Percentiles rank a stretch among this genome's conserved stretches.
phyloP scores from a whole-genome alignment of 2,113 vertebrate genomes.

The Malurus alboscapulatus region DNA sequence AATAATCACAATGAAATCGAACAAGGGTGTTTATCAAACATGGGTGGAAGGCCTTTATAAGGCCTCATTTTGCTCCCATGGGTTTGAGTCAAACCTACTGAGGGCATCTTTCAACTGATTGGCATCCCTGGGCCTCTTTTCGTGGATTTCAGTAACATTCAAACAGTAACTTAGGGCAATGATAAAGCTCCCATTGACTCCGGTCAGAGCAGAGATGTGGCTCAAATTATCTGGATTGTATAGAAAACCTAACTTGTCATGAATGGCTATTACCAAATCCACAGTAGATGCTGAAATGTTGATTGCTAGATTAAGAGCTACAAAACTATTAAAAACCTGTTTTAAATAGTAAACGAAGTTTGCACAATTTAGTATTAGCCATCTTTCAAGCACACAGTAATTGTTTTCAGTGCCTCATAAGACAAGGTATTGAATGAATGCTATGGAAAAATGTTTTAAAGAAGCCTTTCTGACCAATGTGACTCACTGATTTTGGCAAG shows the following conservation, averaged over 20 bases:
- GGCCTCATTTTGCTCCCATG: neutral
- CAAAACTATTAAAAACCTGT: neutral
- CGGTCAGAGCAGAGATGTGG: neutral
- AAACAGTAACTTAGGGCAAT: neutral
- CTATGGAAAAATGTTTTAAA: neutral
- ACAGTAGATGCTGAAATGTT: neutral
- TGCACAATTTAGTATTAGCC: neutral
- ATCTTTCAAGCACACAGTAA: neutral
- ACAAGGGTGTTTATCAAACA: neutral
- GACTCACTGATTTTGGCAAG: neutral
- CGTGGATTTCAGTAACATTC: neutral
- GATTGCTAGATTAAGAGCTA: neutral
- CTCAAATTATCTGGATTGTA: neutral
- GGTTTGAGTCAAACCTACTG: neutral
- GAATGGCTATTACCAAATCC: neutral
- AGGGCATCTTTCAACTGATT: neutral
- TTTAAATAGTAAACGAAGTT: neutral
- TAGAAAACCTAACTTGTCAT: neutral
- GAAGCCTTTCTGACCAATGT: neutral
- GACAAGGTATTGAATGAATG: neutral
- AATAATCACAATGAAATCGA: neutral
- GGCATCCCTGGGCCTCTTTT: neutral
- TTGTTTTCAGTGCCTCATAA: neutral
- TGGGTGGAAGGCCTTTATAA: neutral
- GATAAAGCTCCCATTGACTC: conserved; percentile 1